A percentile compares a stretch with the other conserved stretches of the same genome.
phyloP scores from a whole-genome alignment of 2,888 invertebrate species.

The Rotaria magnacalcarata region DNA sequence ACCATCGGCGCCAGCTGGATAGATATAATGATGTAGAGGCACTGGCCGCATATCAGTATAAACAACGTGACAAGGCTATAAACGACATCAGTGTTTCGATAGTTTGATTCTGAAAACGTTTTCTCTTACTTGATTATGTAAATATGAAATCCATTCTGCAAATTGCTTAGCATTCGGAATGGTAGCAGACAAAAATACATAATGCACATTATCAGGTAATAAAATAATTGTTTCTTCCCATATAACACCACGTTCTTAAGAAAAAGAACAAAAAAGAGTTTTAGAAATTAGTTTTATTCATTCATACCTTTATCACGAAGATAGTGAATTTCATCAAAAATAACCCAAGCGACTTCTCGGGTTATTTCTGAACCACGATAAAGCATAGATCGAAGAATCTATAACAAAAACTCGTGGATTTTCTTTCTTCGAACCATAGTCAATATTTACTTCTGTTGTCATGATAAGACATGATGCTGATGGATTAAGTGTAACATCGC shows the following conservation, averaged over 20 bases:
- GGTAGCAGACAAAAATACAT: constrained; percentile 96
- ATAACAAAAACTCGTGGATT: background rate
- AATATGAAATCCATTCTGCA: constrained; percentile 66
- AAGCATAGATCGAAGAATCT: constrained; percentile 92
- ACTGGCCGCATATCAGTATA: constrained; percentile 96
- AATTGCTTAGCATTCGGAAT: constrained; percentile 94
- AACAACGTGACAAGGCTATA: constrained; percentile 85
- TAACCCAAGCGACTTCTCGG: constrained; percentile 98
- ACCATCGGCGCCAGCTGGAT: constrained; percentile 85
- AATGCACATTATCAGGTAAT: constrained; percentile 91
- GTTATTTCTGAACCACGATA: constrained; percentile 96
- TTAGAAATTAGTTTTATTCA: background rate
- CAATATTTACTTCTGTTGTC: constrained; percentile 76
- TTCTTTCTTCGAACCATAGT: too few species aligned
- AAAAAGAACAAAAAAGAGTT: background rate
- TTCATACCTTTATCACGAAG: constrained; percentile 80
- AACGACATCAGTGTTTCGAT: constrained; percentile 60
- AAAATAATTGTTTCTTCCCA: constrained; percentile 99
- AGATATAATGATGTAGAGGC: constrained; percentile 94
- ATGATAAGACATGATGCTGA: constrained; percentile 94
- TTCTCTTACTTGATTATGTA: constrained; percentile 68
- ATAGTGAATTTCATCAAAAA: constrained; percentile 99
- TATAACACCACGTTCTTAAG: constrained; percentile 76
- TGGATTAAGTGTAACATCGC: constrained; percentile 98
- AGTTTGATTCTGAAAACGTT: constrained; percentile 40